Evolutionary conservation across 2,797 vertebrate genomes (phyloP), one percentile per base, ranked within the genome.

Genomic region (Lophotriccus pileatus): DNA sequence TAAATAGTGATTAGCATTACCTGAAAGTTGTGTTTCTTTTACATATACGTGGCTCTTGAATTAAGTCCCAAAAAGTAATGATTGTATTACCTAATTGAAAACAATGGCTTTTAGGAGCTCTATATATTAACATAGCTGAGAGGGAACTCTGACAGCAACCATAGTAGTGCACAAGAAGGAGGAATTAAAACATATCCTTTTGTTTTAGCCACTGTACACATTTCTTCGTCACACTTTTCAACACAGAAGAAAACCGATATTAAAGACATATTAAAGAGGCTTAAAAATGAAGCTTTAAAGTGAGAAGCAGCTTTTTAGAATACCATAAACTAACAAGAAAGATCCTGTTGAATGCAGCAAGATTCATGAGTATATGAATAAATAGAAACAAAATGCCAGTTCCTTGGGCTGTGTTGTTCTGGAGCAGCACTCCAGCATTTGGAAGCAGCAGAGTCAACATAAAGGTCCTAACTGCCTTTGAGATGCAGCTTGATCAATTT

Each of bases 401-500:
- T 93, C 59, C 63, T 76, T 10, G 8, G 63, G 70, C 77, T 82
- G 47, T 44, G 47, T 1, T 49, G 59, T 6, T 89, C 59, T 34
- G 55, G 60, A 93, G 78, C n/a, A 89, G 39, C 60, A 82, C 52
- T 32, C 64, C 84, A 91, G 64, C 63, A 32, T 37, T 62, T 63
- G 21, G 62, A 84, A 55, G 78, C 49, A 77, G 63, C 52, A 85
- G 39, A 90, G 72, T 9, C 89, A 87, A 77, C 82, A 50, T 1
- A 53, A 81, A 92, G 72, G 89, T 43, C 60, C 68, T 69, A 84
- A 89, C 59, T 46, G 41, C 52, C 77, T 83, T 17, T 70, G 84
- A 94, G 79, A 91, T 60, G 41, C 27, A 85, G 56, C 64, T 87
- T 68, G 84, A 93, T 89, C 60, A 34, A 37, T 94, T 89, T 85